phyloP scores from a whole-genome alignment of 2,888 invertebrate genomes.

The Trichogramma evanescens region DNA sequence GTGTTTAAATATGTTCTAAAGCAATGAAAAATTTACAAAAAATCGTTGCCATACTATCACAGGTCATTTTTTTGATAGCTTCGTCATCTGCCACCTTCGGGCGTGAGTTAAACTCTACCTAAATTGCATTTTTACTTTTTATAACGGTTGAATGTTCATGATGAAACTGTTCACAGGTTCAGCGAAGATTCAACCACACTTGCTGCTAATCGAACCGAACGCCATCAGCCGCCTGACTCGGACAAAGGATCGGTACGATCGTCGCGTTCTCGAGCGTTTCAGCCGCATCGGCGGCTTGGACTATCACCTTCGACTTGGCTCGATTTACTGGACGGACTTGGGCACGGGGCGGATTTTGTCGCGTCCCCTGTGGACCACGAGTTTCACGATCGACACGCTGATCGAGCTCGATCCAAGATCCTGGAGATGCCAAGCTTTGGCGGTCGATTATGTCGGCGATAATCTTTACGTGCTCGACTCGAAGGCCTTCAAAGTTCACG shows the following conservation, averaged over 20 bases:
- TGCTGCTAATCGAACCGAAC: slow-evolving; percentile 2
- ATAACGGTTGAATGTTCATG: no score
- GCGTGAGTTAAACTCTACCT: no score
- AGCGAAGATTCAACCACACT: not conserved
- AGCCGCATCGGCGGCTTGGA: slow-evolving; percentile 3
- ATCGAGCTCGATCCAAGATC: slow-evolving; percentile 1
- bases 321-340: slow-evolving; percentile 13
- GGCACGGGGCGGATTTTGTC: slow-evolving; percentile 3
- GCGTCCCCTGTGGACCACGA: not conserved
- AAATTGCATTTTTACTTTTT: no score
- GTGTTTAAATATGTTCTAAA: no score
- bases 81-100: no score
- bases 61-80: no score
- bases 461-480: slow-evolving; percentile 11
- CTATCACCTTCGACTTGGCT: not conserved
- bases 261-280: not conserved
- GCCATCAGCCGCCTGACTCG: not conserved
- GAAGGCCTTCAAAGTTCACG: not conserved
- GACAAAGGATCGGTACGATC: not conserved
- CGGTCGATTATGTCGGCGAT: slow-evolving; percentile 10
- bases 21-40: no score
- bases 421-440: slow-evolving; percentile 5
- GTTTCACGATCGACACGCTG: not conserved
- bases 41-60: no score
- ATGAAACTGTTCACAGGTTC: no score